These are phyloP conservation scores for Sesamia inferens DNA, from an alignment of 2,888 invertebrate genomes.

Conservation along the genomic window DNA sequence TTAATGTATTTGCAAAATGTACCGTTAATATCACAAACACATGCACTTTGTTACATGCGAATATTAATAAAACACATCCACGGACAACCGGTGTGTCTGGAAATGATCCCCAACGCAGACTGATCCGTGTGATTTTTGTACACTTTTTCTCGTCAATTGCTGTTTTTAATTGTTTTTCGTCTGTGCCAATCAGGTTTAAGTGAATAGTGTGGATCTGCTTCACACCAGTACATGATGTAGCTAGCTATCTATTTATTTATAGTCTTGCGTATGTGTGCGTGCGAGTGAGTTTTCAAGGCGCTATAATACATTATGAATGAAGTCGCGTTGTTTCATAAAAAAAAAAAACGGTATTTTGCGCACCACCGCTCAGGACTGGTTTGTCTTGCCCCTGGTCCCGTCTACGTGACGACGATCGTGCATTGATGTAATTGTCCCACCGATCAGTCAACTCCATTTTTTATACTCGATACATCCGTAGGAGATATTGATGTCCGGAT, in stretches of 20 bases:
- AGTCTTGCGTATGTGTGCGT: conserved; percentile 72
- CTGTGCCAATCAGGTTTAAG: conserved; percentile 73
- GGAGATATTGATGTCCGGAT: conserved; percentile 70
- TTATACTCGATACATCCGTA: conserved; percentile 77
- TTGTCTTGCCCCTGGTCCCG: conserved; percentile 77
- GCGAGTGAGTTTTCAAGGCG: conserved; percentile 78
- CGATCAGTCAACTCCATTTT: conserved; percentile 76
- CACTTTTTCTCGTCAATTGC: conserved; percentile 73
- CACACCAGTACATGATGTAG: conserved; percentile 67
- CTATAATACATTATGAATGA: conserved; percentile 89
- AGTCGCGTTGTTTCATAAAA: conserved; percentile 83
- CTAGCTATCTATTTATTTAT: conserved; percentile 78
- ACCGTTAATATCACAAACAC: conserved; percentile 82
- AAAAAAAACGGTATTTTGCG: conserved; percentile 81
- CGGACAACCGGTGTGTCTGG: conserved; percentile 72
- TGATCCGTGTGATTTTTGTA: conserved; percentile 81
- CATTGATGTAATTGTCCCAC: conserved; percentile 85
- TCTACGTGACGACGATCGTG: conserved; percentile 80
- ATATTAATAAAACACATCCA: conserved; percentile 72
- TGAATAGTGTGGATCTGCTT: conserved; percentile 69
- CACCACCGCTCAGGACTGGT: conserved; percentile 80
- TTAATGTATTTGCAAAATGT: conserved; percentile 76
- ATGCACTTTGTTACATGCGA: conserved; percentile 71
- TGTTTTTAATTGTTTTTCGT: conserved; percentile 70
- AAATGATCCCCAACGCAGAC: conserved; percentile 67